phyloP scores from a whole-genome alignment of 2,113 vertebrate species.

The Tachuris rubrigastra region DNA sequence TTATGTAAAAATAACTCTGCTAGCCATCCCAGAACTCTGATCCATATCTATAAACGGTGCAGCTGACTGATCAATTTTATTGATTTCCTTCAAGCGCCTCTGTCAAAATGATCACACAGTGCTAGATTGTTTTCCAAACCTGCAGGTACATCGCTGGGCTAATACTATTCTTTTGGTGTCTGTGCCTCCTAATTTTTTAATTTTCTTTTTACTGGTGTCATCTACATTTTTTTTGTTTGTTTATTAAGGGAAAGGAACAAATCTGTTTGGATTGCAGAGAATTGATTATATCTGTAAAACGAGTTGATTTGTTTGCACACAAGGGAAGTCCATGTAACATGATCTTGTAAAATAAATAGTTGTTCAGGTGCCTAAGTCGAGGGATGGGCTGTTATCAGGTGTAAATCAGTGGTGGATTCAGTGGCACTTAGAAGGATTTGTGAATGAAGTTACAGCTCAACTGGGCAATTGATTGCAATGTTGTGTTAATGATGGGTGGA shows the following conservation, averaged over 20 bases:
- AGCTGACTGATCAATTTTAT: conserved; percentile 54
- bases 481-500: background rate
- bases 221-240: background rate
- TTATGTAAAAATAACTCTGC: conserved; percentile 10
- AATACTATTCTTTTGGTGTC: background rate
- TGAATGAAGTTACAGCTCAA: background rate
- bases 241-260: background rate
- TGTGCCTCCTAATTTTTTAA: background rate
- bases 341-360: background rate
- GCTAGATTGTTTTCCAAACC: conserved; percentile 7
- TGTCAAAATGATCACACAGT: conserved; percentile 67
- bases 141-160: background rate
- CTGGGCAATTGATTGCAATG: background rate
- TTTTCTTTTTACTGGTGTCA: background rate
- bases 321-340: background rate
- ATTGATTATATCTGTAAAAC: background rate
- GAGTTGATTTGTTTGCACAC: background rate
- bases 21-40: background rate
- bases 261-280: background rate
- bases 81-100: conserved; percentile 67
- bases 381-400: background rate
- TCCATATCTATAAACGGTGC: background rate
- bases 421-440: background rate
- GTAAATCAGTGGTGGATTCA: background rate
- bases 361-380: background rate